Evolutionary conservation across 1,140 invertebrate genomes (phyloP).

Genomic region (Drosophila pectinifera): DNA sequence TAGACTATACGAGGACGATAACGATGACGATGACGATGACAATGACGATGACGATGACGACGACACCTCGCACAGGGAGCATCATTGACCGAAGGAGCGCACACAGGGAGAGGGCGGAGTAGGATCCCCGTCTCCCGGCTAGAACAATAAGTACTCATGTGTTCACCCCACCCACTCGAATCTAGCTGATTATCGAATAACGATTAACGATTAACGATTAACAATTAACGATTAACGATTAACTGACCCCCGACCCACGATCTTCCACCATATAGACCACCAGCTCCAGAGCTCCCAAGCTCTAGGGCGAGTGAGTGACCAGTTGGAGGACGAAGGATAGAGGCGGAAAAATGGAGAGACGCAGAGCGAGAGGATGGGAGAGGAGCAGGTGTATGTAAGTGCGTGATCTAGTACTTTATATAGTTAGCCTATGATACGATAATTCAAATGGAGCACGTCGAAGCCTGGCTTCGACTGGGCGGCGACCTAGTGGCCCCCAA

Average conservation of each 20-base stretch:
- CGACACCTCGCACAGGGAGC: background rate
- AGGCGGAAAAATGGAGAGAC: background rate
- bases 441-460: slow-evolving; percentile 46
- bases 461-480: slow-evolving; percentile 48
- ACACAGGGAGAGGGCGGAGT: slow-evolving; percentile 11
- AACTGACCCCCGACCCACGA: slow-evolving; percentile 3
- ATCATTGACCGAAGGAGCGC: background rate
- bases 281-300: background rate
- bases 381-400: slow-evolving; percentile 13
- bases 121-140: slow-evolving; percentile 2
- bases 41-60: slow-evolving; percentile 10
- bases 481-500: slow-evolving; percentile 44
- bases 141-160: slow-evolving; percentile 47
- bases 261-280: slow-evolving; percentile 6
- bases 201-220: background rate
- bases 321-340: slow-evolving; percentile 2
- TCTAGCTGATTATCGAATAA: background rate
- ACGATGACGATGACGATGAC: slow-evolving; percentile 3
- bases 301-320: background rate
- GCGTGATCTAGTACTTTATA: slow-evolving; percentile 49
- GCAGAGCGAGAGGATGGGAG: background rate
- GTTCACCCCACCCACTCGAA: slow-evolving; percentile 29
- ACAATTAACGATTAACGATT: background rate
- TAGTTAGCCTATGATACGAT: slow-evolving; percentile 50
- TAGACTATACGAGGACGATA: slow-evolving; percentile 4